Percentiles rank a stretch among this genome's conserved stretches.
Evolutionary conservation across 2,797 vertebrate genomes (phyloP).

Genomic region (Otolemur crassicaudatus): DNA sequence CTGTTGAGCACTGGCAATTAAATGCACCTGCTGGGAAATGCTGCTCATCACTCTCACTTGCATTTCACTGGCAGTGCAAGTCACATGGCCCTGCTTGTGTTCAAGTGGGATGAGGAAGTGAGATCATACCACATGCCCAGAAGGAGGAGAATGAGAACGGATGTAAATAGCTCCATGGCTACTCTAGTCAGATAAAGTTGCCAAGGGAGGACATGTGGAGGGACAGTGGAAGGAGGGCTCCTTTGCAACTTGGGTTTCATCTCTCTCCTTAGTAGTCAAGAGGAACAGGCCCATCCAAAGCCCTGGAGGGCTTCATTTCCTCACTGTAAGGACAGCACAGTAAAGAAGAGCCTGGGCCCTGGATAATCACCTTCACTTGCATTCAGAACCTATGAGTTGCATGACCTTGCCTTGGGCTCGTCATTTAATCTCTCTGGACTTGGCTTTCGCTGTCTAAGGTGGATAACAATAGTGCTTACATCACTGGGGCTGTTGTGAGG

Average conservation of each 20-base stretch:
- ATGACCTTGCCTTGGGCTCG: background rate
- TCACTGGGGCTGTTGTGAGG: background rate
- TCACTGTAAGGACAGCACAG: background rate
- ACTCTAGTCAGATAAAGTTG: background rate
- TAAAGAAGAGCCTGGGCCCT: background rate
- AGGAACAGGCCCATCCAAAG: background rate
- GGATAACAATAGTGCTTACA: background rate
- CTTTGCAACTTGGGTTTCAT: background rate
- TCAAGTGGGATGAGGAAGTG: background rate
- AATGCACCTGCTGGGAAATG: background rate
- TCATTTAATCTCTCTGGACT: background rate
- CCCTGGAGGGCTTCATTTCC: background rate
- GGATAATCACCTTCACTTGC: rapidly evolving
- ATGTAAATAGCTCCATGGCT: background rate
- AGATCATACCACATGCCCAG: background rate
- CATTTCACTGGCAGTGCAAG: background rate
- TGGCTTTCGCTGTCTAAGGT: background rate
- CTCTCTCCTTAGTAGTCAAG: background rate
- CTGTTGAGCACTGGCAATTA: background rate
- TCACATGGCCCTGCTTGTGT: background rate
- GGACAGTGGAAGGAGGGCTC: background rate
- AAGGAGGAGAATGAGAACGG: background rate
- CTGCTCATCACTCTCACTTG: rapidly evolving
- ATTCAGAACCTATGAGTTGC: background rate
- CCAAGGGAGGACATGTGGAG: background rate